Evolutionary conservation across 2,113 vertebrate genomes (phyloP).

Genomic region (Micronisus gabar): DNA sequence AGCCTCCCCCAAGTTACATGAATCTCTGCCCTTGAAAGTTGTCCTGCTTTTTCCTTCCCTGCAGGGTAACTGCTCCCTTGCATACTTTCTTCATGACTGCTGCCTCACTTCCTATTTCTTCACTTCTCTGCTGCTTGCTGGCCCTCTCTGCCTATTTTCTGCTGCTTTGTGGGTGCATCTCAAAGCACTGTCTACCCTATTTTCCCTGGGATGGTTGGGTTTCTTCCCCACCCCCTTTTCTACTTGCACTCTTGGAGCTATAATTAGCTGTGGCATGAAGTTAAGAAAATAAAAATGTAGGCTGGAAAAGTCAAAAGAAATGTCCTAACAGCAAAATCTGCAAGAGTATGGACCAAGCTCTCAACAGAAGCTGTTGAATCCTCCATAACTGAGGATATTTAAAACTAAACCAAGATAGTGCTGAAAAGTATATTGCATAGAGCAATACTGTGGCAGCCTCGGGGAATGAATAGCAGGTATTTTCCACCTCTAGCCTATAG

Average conservation of each 20-base stretch:
- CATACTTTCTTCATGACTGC: slow-evolving; percentile 9
- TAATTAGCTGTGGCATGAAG: background rate
- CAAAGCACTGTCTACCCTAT: background rate
- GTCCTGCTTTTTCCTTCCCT: slow-evolving; percentile 27
- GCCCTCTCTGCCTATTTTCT: background rate
- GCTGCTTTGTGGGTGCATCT: background rate
- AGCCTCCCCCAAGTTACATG: background rate
- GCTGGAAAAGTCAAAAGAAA: background rate
- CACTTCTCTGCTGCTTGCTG: background rate
- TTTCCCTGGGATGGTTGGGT: background rate
- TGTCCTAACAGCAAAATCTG: background rate
- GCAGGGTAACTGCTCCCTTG: slow-evolving; percentile 13
- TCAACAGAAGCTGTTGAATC: background rate
- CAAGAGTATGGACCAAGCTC: background rate
- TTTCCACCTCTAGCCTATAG: background rate
- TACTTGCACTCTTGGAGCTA: background rate
- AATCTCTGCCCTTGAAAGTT: slow-evolving; percentile 20
- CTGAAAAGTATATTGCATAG: background rate
- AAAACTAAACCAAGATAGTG: background rate
- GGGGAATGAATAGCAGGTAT: background rate
- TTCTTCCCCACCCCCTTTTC: background rate
- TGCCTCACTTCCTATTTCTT: slow-evolving; percentile 54
- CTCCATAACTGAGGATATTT: background rate
- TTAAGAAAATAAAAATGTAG: slow-evolving; percentile 3
- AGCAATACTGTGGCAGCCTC: background rate